These are phyloP conservation scores for Bucco capensis DNA, from an alignment of 2,113 vertebrate species.

Conservation along the genomic window DNA sequence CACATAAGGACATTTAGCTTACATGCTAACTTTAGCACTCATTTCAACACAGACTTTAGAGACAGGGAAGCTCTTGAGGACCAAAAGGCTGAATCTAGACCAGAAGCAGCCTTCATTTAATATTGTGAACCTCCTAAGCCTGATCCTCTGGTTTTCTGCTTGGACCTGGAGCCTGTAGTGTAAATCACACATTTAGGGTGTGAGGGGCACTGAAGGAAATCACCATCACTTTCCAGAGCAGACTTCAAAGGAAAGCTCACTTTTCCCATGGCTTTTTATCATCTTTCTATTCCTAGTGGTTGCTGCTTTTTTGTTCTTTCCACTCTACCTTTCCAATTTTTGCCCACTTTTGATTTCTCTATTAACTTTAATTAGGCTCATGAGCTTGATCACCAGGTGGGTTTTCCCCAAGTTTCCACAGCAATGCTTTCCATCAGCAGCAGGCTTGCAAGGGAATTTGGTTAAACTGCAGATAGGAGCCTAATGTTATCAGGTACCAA, in stretches of 20 bases:
- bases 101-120: background rate
- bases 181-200: background rate
- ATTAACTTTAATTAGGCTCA: constrained; percentile 72
- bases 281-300: background rate
- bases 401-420: constrained; percentile 67
- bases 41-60: background rate
- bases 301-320: background rate
- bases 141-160: background rate
- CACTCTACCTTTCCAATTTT: background rate
- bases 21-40: background rate
- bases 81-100: background rate
- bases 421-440: constrained; percentile 48
- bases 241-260: background rate
- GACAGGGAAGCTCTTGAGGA: background rate
- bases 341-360: constrained; percentile 67
- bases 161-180: background rate
- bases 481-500: background rate
- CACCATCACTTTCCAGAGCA: background rate
- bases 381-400: constrained; percentile 72
- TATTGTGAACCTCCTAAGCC: background rate
- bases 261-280: constrained; percentile 23
- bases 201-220: background rate
- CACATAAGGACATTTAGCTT: background rate
- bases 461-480: background rate
- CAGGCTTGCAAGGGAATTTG: constrained; percentile 39